Base-by-base conservation (phyloP, 1,140 invertebrate species). In the Metopolophium dirhodum region DNA sequence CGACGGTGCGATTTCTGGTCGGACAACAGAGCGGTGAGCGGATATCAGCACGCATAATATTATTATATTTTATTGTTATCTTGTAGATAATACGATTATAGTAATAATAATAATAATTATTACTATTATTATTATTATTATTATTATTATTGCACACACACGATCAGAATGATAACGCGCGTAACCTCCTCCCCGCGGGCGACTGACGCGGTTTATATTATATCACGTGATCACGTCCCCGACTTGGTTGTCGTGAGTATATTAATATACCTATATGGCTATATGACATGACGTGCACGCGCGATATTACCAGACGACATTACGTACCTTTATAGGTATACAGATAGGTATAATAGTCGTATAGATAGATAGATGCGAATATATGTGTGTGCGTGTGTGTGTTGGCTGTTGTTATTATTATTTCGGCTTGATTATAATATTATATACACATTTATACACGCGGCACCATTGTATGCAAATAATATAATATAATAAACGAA, bases 381-480 rank as follows among this genome's bases (percentile, higher is more conserved):
- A 22, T 87, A 47, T 45, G 9, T 47, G 8, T 30, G 37, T 47
- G 23, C 23, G 83, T 54, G 6, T 49, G 18, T n/a, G 49, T 37
- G 30, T 51, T 41, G 41, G 41, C 41, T 41, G 41, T 41, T 88
- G 47, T 49, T 47, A 11, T 47, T 87, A 87, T 54, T 54, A 89
- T 89, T 37, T 23, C 22, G n/a, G 35, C 35, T 37, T 37, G 20
- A 51, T 23, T 41, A 41, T 54, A 88, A 9, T 54, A 57, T 54
- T 41, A 57, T 57, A 57, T 26, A 89, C 14, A 87, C 35, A 37
- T 83, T 83, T 83, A 87, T 35, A 49, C 49, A 26, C 88, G 49
- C 30, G 22, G 49, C n/a, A 89, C 88, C 88, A 89, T 89, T 89
- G 88, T 89, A 89, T 89, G 88, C 51, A 89, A 89, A 89, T 89